phyloP scores from a whole-genome alignment of 2,888 invertebrate genomes.

The Noctua fimbriata region DNA sequence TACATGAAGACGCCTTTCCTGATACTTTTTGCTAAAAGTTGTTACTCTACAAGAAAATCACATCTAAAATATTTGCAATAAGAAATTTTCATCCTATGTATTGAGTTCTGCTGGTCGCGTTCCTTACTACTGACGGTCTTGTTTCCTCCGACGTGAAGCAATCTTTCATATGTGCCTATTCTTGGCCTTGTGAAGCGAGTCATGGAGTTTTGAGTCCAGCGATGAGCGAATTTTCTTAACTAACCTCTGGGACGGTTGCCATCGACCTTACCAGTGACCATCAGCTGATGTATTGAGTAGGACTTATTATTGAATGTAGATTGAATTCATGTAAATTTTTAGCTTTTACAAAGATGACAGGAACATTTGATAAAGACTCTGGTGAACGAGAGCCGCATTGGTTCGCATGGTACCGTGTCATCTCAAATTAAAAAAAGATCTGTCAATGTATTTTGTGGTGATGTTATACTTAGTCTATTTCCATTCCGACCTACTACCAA shows the following conservation, averaged over 20 bases:
- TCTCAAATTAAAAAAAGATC: neutral
- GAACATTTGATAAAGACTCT: no score
- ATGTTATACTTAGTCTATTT: neutral
- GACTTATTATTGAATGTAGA: neutral
- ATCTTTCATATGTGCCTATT: neutral
- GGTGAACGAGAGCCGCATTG: neutral
- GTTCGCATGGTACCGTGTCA: neutral
- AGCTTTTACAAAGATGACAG: neutral
- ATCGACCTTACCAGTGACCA: neutral
- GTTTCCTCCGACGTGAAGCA: neutral
- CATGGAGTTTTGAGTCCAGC: neutral
- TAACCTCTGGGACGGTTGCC: neutral
- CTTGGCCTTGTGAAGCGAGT: neutral
- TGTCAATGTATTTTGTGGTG: neutral
- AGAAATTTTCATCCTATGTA: neutral
- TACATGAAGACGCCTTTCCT: neutral
- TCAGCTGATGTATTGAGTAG: neutral
- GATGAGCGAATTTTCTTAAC: neutral
- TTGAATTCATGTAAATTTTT: neutral
- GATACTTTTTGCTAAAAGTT: neutral
- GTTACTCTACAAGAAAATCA: no score
- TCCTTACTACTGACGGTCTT: neutral
- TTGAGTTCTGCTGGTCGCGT: neutral
- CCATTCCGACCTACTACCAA: neutral
- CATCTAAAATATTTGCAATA: neutral